phyloP scores from a whole-genome alignment of 2,113 vertebrate species.

The Anhinga anhinga region DNA sequence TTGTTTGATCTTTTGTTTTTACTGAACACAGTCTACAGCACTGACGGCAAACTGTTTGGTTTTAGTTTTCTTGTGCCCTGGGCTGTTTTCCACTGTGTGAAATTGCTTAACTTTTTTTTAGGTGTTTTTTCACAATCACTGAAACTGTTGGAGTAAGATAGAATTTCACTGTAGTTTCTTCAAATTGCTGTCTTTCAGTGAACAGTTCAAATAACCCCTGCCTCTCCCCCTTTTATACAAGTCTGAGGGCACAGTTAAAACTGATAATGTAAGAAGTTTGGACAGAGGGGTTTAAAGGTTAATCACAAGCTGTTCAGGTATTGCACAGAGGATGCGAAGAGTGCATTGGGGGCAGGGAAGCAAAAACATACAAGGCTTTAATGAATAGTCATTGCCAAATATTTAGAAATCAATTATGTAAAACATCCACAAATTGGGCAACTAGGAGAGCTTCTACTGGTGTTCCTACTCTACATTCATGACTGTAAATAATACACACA shows the following conservation, averaged over 20 bases:
- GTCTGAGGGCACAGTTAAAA: slow-evolving; percentile 25
- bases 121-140: slow-evolving; percentile 74
- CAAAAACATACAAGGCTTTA: not conserved
- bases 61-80: slow-evolving; percentile 73
- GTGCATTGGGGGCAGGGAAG: not conserved
- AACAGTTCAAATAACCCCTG: slow-evolving; percentile 13
- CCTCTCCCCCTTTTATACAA: not conserved
- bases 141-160: slow-evolving; percentile 66
- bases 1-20: slow-evolving; percentile 67
- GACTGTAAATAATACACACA: not conserved
- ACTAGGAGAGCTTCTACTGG: not conserved
- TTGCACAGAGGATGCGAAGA: not conserved
- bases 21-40: slow-evolving; percentile 60
- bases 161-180: slow-evolving; percentile 68
- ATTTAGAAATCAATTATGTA: not conserved
- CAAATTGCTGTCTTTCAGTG: slow-evolving; percentile 66
- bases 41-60: slow-evolving; percentile 66
- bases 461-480: not conserved
- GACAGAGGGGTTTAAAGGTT: slow-evolving; percentile 49
- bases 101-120: slow-evolving; percentile 72
- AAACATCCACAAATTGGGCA: not conserved
- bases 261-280: slow-evolving; percentile 49
- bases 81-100: slow-evolving; percentile 72
- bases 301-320: slow-evolving; percentile 63
- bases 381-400: not conserved